A percentile compares a stretch with the other conserved stretches of the same genome.
phyloP scores from a whole-genome alignment of 1,140 invertebrate species.

The Rhizoglyphus robini region DNA sequence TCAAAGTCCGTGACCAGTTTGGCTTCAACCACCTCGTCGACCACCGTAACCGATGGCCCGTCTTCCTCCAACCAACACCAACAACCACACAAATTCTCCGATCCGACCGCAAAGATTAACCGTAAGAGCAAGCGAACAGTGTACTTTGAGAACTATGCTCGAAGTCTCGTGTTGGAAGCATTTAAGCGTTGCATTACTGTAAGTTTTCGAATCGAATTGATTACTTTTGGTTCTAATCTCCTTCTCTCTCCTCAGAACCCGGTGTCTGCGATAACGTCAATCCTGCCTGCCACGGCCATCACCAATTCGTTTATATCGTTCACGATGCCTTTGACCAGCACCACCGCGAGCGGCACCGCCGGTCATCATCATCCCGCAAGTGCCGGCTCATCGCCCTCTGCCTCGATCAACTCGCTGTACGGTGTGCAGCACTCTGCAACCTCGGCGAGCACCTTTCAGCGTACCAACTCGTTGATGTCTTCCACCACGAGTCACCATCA shows the following conservation, averaged over 20 bases:
- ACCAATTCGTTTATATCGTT: constrained; percentile 15
- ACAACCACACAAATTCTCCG: neutral
- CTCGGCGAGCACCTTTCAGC: neutral
- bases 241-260: too few relatives aligned
- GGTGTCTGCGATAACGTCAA: constrained; percentile 1
- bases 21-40: neutral
- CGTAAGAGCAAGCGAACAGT: constrained; percentile 28
- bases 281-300: constrained; percentile 1
- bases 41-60: neutral
- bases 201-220: constrained; percentile 19
- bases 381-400: neutral
- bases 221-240: neutral
- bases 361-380: neutral
- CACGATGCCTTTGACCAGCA: neutral
- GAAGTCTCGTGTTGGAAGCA: constrained; percentile 40
- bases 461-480: neutral
- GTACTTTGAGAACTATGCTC: constrained; percentile 62
- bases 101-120: neutral
- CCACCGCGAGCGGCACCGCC: neutral
- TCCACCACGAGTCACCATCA: constrained; percentile 6
- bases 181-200: constrained; percentile 37
- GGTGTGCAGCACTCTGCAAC: neutral
- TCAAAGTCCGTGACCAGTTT: too few relatives aligned
- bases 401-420: neutral
- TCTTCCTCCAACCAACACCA: neutral